Percentiles rank a stretch among this genome's conserved stretches.
phyloP scores from a whole-genome alignment of 2,113 vertebrate genomes.

The Hystrix cristata region DNA sequence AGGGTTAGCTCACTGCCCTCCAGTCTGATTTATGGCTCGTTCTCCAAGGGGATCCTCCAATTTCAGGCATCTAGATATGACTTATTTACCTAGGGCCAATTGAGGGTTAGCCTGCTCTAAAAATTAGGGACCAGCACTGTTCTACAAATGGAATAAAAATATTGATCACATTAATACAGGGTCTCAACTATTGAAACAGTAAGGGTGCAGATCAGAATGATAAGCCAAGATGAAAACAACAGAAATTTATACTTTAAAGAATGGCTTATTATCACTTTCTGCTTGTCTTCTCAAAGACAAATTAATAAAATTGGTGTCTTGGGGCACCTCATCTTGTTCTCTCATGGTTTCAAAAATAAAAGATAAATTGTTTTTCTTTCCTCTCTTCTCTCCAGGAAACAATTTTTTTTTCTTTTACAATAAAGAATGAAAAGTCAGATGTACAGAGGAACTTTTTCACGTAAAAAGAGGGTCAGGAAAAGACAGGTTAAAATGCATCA shows the following conservation, averaged over 20 bases:
- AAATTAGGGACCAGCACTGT: conserved; percentile 69
- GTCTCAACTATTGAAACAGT: conserved; percentile 80
- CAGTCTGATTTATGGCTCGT: conserved; percentile 85
- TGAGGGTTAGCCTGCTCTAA: conserved; percentile 81
- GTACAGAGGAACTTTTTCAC: conserved; percentile 8
- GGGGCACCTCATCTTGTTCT: conserved; percentile 60
- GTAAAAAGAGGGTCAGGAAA: background rate
- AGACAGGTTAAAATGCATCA: background rate
- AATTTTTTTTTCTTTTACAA: background rate
- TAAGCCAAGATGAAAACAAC: conserved; percentile 60
- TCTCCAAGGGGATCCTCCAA: conserved; percentile 77
- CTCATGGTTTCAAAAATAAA: conserved; percentile 65
- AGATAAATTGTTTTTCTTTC: conserved; percentile 33
- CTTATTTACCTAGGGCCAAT: conserved; percentile 86
- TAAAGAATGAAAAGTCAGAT: background rate
- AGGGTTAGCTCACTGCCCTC: conserved; percentile 83
- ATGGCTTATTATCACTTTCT: conserved; percentile 57
- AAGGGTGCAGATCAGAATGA: conserved; percentile 56
- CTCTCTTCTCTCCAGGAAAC: background rate
- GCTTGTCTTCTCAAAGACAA: conserved; percentile 58
- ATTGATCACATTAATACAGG: conserved; percentile 80
- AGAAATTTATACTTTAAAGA: conserved; percentile 63
- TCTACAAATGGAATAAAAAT: conserved; percentile 82
- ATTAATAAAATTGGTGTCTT: conserved; percentile 60
- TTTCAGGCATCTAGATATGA: conserved; percentile 83